Evolutionary conservation across 2,888 invertebrate genomes (phyloP).

Genomic region (Polymixis flavicincta): DNA sequence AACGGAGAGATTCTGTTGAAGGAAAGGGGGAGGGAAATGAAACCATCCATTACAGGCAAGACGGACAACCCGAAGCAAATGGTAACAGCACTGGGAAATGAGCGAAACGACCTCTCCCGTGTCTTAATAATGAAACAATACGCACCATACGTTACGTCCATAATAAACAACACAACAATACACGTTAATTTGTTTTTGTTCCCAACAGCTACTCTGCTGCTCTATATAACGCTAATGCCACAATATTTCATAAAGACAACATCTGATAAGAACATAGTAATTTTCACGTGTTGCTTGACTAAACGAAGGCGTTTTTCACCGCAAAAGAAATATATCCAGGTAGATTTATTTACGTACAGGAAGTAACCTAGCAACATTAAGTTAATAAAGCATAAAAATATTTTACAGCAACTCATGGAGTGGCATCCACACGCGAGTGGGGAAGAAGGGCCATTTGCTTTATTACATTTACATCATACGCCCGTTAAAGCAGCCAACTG

Average conservation of each 20-base stretch:
- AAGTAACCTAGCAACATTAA: conserved; percentile 70
- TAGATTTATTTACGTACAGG: conserved; percentile 67
- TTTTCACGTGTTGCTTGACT: conserved; percentile 58
- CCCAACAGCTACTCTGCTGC: conserved; percentile 45
- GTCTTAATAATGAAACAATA: conserved; percentile 61
- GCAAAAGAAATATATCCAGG: conserved; percentile 59
- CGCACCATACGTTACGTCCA: conserved; percentile 36
- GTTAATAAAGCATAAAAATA: conserved; percentile 83
- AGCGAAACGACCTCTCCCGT: conserved; percentile 34
- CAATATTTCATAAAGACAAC: conserved; percentile 63
- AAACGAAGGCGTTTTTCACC: conserved; percentile 48
- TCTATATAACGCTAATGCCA: conserved; percentile 62
- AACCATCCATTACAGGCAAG: conserved; percentile 64
- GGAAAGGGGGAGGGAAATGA: conserved; percentile 66
- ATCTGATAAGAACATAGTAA: conserved; percentile 59
- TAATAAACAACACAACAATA: conserved; percentile 43
- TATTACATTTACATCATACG: conserved; percentile 87
- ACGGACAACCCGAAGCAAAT: conserved; percentile 57
- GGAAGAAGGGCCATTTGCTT: conserved; percentile 82
- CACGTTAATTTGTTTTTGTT: conserved; percentile 60
- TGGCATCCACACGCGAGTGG: conserved; percentile 77
- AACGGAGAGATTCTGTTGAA: conserved; percentile 52
- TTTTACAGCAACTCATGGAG: conserved; percentile 78
- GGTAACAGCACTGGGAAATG: conserved; percentile 52
- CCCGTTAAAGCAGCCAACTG: conserved; percentile 82